These are phyloP conservation scores for Hyla sarda DNA, from an alignment of 2,113 vertebrate species.

Conservation along the genomic window DNA sequence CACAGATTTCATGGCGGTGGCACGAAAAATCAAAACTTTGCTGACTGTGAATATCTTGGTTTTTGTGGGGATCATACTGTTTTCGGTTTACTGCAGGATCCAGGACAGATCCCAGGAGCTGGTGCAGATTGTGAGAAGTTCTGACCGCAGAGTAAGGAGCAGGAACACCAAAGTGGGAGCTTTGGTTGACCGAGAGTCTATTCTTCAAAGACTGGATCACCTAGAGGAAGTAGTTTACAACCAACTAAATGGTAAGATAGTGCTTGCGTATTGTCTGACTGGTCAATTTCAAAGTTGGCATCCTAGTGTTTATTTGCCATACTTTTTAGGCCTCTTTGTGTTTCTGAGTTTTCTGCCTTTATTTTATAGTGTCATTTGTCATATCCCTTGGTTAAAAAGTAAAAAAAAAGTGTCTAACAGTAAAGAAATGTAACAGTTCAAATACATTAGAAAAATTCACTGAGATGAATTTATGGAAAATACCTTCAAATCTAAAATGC, in stretches of 20 bases:
- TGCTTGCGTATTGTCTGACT: neutral
- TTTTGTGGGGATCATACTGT: conserved; percentile 94
- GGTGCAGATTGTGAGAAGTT: conserved; percentile 84
- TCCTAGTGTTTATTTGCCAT: neutral
- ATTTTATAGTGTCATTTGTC: neutral
- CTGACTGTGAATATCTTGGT: conserved; percentile 97
- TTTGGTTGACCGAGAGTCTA: conserved; percentile 87
- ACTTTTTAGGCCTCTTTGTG: neutral
- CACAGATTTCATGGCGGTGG: conserved; percentile 90
- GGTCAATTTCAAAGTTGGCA: neutral
- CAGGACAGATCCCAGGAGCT: conserved; percentile 91
- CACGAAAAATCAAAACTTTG: conserved; percentile 98
- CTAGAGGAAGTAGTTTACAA: conserved; percentile 97
- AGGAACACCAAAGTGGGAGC: conserved; percentile 83
- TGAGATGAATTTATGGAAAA: no score
- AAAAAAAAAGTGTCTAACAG: neutral
- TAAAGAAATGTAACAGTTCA: neutral
- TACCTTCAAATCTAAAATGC: no score
- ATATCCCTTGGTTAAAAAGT: neutral
- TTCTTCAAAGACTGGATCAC: conserved; percentile 93
- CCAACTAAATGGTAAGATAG: conserved; percentile 88
- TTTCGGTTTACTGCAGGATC: conserved; percentile 97
- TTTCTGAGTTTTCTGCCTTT: neutral
- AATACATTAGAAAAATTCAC: neutral
- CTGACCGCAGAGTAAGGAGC: conserved; percentile 85